These are phyloP conservation scores for Myodes glareolus DNA, from an alignment of 2,113 vertebrate genomes.

Conservation along the genomic window DNA sequence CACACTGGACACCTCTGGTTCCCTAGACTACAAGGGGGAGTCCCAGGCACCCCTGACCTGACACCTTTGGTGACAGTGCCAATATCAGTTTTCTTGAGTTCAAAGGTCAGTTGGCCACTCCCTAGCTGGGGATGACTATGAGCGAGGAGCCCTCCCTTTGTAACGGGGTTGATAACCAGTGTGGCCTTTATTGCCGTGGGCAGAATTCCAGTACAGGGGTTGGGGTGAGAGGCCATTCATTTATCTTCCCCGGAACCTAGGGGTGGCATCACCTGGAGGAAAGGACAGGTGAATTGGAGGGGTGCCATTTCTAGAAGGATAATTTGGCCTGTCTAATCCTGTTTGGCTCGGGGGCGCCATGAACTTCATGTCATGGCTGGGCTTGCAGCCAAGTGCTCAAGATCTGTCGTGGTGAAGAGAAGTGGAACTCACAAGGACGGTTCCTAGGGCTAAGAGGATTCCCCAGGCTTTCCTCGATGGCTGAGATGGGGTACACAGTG, in stretches of 20 bases:
- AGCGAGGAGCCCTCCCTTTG: not conserved
- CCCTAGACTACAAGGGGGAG: not conserved
- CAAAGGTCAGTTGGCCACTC: not conserved
- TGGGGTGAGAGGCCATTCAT: fast-evolving
- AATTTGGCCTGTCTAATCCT: not conserved
- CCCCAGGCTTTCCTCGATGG: not conserved
- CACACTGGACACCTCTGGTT: not conserved
- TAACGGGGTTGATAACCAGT: fast-evolving
- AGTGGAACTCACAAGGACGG: not conserved
- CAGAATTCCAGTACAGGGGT: not conserved
- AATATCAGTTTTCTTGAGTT: not conserved
- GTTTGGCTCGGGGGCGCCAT: fast-evolving
- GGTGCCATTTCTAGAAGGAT: not conserved
- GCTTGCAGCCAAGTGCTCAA: not conserved
- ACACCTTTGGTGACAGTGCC: not conserved
- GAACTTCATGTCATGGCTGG: not conserved
- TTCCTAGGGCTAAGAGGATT: not conserved
- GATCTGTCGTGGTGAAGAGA: not conserved
- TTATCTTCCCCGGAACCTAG: not conserved
- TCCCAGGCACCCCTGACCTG: not conserved
- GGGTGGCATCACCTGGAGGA: not conserved
- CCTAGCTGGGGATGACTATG: not conserved
- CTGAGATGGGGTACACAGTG: fast-evolving
- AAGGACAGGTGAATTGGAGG: not conserved
- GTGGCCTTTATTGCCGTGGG: fast-evolving